These are phyloP conservation scores for Ptychoptera albimana DNA, from an alignment of 2,888 invertebrate species.

Conservation along the genomic window DNA sequence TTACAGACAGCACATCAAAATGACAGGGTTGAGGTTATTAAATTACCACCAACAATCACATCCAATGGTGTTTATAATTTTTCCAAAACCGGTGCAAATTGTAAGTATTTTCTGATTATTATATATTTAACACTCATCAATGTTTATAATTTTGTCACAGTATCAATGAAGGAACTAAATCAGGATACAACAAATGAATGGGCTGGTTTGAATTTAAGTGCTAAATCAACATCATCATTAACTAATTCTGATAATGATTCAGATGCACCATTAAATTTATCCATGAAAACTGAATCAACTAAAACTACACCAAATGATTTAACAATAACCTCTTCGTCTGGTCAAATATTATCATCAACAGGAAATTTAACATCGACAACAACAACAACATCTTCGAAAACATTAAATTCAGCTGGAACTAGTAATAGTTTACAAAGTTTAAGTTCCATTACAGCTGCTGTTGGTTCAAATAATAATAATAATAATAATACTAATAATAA, in stretches of 20 bases:
- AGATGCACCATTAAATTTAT: slow-evolving; percentile 69
- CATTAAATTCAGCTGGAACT: slow-evolving; percentile 1
- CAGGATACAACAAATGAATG: slow-evolving; percentile 12
- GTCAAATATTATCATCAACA: slow-evolving; percentile 7
- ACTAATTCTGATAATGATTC: slow-evolving; percentile 36
- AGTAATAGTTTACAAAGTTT: slow-evolving; percentile 27
- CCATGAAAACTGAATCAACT: slow-evolving; percentile 48
- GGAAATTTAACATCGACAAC: slow-evolving; percentile 8
- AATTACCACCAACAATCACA: slow-evolving; percentile 52
- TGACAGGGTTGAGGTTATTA: slow-evolving; percentile 70
- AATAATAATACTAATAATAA: too few relatives aligned
- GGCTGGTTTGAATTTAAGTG: slow-evolving; percentile 25
- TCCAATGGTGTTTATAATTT: slow-evolving; percentile 35
- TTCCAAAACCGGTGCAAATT: slow-evolving; percentile 14
- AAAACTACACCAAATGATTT: slow-evolving; percentile 12
- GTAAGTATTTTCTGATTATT: not conserved
- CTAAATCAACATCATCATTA: slow-evolving; percentile 17
- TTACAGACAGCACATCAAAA: slow-evolving; percentile 22
- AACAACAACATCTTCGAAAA: not conserved
- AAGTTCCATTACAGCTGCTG: slow-evolving; percentile 29
- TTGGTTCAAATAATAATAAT: slow-evolving; percentile 17
- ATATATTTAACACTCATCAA: too few relatives aligned
- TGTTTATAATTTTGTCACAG: not conserved
- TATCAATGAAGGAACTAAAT: slow-evolving; percentile 13
- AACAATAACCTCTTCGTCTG: slow-evolving; percentile 13